Conservation (phyloP, 2,888 invertebrate genomes). For the Sesamia inferens region DNA sequence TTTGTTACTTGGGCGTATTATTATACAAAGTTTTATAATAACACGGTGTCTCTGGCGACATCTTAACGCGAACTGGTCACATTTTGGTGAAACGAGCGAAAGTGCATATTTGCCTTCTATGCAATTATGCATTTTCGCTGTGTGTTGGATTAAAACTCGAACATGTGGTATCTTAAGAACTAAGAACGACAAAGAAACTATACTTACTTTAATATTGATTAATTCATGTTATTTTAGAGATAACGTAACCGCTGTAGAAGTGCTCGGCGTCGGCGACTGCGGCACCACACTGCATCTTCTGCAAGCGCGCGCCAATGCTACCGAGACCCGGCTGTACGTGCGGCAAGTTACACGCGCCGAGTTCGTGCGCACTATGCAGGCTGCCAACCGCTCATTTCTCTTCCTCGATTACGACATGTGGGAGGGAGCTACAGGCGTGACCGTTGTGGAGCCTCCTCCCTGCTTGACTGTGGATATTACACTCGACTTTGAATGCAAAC, state of each 20-base stretch:
- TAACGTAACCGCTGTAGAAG: neutral
- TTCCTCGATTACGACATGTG: slow-evolving; percentile 61
- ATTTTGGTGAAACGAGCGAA: too few relatives aligned
- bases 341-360: neutral
- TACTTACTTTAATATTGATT: too few relatives aligned
- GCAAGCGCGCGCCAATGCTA: slow-evolving; percentile 16
- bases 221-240: neutral
- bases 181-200: too few relatives aligned
- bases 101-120: too few relatives aligned
- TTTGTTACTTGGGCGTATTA: too few relatives aligned
- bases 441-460: slow-evolving; percentile 41
- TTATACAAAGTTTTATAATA: too few relatives aligned
- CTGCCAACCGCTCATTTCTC: slow-evolving; percentile 44
- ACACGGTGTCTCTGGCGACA: too few relatives aligned
- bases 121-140: too few relatives aligned
- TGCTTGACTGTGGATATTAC: slow-evolving; percentile 6
- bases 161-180: too few relatives aligned
- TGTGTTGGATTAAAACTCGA: too few relatives aligned
- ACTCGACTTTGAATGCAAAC: neutral
- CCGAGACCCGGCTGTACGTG: neutral
- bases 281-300: neutral
- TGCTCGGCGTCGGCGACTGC: slow-evolving; percentile 5
- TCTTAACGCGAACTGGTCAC: too few relatives aligned
- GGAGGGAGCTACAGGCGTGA: slow-evolving; percentile 15
- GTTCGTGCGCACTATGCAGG: neutral